A percentile compares a stretch with the other conserved stretches of the same genome.
Conservation (phyloP, 2,888 invertebrate species). For the Leptinotarsa peninsularis region DNA sequence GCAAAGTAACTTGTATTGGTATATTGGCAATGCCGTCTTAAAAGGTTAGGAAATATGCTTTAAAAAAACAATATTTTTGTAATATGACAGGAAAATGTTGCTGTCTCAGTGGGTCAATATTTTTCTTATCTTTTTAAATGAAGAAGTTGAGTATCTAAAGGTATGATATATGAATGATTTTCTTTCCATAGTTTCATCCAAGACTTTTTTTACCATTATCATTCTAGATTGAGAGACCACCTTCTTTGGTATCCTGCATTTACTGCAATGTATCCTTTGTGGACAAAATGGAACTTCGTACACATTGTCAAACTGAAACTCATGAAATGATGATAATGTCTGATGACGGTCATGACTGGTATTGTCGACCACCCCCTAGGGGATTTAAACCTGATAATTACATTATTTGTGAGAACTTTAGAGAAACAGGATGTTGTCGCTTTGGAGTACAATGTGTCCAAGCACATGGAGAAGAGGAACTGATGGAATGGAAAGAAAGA, state of each 20-base stretch:
- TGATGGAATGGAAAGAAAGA: conserved; percentile 80
- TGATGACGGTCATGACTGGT: conserved; percentile 78
- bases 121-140: too few relatives aligned
- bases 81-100: too few relatives aligned
- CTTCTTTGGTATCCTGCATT: conserved; percentile 64
- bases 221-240: conserved; percentile 46
- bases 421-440: conserved; percentile 71
- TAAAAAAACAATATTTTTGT: too few relatives aligned
- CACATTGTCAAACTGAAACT: conserved; percentile 73
- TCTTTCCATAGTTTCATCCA: neutral
- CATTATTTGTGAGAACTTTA: conserved; percentile 73
- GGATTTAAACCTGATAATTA: conserved; percentile 76
- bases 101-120: too few relatives aligned
- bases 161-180: too few relatives aligned
- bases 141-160: too few relatives aligned
- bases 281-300: conserved; percentile 69
- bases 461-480: conserved; percentile 79
- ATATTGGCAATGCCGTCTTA: too few relatives aligned
- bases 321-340: conserved; percentile 75
- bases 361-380: conserved; percentile 77
- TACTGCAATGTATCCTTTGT: conserved; percentile 72
- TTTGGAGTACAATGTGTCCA: conserved; percentile 80
- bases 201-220: conserved; percentile 15
- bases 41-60: too few relatives aligned
- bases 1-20: too few relatives aligned